Base-by-base conservation (phyloP, 2,888 invertebrate genomes). In the Ectemnius cavifrons region DNA sequence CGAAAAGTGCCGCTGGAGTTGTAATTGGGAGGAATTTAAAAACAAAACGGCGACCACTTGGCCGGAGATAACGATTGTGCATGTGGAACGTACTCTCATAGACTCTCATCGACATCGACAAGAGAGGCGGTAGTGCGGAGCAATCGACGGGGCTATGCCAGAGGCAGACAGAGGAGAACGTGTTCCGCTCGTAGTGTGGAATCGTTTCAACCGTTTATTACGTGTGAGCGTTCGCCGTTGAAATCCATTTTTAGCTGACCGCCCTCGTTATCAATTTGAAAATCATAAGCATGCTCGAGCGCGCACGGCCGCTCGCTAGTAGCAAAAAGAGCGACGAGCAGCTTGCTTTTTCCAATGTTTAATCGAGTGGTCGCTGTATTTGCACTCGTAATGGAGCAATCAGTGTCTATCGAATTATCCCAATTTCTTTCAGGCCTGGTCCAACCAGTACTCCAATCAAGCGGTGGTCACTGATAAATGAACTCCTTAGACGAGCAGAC, bases 21-120 rank as follows among this genome's bases (percentile, higher is more conserved):
- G 80, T 84, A 83, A 84, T 82, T 84, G 82, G 77, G 61, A 74
- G 71, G 77, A 78, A 79, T 78, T 75, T 80, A 47, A 67, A 75
- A 75, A 80, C 73, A 74, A 80, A 74, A 78, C 74, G 63, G 75
- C 78, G 63, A 71, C 79, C 78, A 74, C 71, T 81, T 79, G 68
- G 20, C 71, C 47, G 49, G 64, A 70, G 75, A 74, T 84, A 82
- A 79, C 79, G 80, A 79, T 73, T 66, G 52, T 16, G 72, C 66
- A 28, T 37, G 67, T 67, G 67, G 47, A 70, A 71, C 59, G 59
- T 47, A 62, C 63, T 77, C 71, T 52, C 52, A 52, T 52, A 16
- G 52, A 16, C 16, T 47, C 28, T 68, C 16, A 23, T 37, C 61
- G 60, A 49, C 13, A 52, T n/a, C 23, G 13, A 58, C 23, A 27